Evolutionary conservation across 1,140 invertebrate genomes (phyloP).

Genomic region (Psilanteris sp.): DNA sequence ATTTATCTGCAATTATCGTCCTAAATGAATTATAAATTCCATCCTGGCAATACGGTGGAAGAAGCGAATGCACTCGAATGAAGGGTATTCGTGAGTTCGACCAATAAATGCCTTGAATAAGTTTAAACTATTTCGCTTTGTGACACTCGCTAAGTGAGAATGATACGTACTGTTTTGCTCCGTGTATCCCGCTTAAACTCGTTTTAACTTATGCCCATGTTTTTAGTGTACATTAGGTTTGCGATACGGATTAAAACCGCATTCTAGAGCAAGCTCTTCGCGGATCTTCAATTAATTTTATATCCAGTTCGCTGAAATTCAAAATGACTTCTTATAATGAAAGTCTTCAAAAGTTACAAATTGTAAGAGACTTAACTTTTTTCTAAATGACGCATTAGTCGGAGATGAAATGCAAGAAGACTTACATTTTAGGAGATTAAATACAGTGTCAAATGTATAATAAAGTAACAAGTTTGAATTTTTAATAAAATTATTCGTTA

Average conservation of each 20-base stretch:
- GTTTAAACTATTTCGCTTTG: conserved; percentile 6
- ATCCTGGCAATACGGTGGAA: too few species aligned
- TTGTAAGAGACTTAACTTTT: conserved; percentile 21
- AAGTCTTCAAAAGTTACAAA: conserved; percentile 25
- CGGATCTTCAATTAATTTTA: conserved; percentile 37
- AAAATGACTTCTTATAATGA: conserved; percentile 26
- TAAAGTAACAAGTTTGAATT: too few species aligned
- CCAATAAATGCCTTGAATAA: not conserved
- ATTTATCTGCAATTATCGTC: not conserved
- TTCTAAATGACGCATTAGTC: conserved; percentile 13
- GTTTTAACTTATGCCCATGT: too few species aligned
- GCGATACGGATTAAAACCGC: conserved; percentile 4
- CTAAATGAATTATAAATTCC: too few species aligned
- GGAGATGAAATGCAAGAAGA: not conserved
- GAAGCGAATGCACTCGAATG: too few species aligned
- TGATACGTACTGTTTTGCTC: conserved; percentile 3
- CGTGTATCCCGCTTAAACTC: too few species aligned
- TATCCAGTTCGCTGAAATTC: conserved; percentile 13
- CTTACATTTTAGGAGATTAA: too few species aligned
- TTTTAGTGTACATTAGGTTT: conserved; percentile 4
- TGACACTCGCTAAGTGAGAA: conserved; percentile 5
- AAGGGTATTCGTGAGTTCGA: conserved; percentile 9
- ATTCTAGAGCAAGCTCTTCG: not conserved
- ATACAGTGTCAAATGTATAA: too few species aligned
- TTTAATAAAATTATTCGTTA: too few species aligned